A percentile compares a stretch with the other conserved stretches of the same genome.
Conservation (phyloP, 2,797 vertebrate genomes). For the Paramormyrops hopkinsi region DNA sequence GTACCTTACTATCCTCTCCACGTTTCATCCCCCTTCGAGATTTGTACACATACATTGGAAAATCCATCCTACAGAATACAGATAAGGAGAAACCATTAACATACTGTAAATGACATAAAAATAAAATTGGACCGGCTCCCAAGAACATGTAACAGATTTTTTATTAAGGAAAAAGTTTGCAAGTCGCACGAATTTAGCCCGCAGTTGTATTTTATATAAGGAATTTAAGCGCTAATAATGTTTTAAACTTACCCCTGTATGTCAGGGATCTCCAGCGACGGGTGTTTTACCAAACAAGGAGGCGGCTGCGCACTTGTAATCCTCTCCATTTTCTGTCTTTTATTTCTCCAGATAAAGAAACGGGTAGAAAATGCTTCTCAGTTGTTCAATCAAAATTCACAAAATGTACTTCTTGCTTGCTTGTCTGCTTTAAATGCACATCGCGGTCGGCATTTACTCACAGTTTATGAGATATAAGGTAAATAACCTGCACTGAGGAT, state of each 20-base stretch:
- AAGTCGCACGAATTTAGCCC: not conserved
- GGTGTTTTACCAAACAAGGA: constrained; percentile 74
- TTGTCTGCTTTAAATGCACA: not conserved
- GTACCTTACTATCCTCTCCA: constrained; percentile 86
- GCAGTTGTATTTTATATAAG: not conserved
- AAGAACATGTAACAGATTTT: not conserved
- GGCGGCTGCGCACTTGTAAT: constrained; percentile 85
- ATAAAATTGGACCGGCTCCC: not conserved
- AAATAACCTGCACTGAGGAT: not conserved
- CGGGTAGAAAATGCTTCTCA: not conserved
- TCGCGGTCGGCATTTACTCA: not conserved
- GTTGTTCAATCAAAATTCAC: not conserved
- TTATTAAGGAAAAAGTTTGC: not conserved
- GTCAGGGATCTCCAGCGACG: constrained; percentile 67
- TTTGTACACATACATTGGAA: constrained; percentile 85
- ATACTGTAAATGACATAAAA: constrained; percentile 7
- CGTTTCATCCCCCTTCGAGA: constrained; percentile 78
- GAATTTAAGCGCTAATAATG: not conserved
- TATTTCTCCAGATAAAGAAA: constrained; percentile 33
- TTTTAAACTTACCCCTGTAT: constrained; percentile 72
- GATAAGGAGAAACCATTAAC: not conserved
- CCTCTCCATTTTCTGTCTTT: constrained; percentile 72
- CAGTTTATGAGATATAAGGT: not conserved
- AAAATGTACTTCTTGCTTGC: not conserved
- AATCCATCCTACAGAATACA: constrained; percentile 72